Evolutionary conservation across 1,140 invertebrate species (phyloP), one percentile per base, ranked within the genome.

Genomic region (Harlomillsia oculata): DNA sequence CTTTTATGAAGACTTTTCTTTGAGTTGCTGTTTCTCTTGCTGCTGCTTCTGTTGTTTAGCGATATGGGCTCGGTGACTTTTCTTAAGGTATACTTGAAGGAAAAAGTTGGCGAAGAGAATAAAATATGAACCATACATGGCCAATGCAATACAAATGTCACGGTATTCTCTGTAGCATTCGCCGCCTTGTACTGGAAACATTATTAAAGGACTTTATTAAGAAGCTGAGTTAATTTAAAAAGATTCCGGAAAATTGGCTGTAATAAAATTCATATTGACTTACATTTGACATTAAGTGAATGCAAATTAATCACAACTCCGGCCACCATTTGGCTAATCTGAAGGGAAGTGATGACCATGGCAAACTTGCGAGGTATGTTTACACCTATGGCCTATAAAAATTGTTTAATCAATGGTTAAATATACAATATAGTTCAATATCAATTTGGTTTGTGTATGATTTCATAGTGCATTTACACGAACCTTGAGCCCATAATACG

Each of bases 401-500:
- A 5, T 43, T 23, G 4, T 1, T 8, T 23, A 43, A n/a, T 8
- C 5, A 43, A 25, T 21, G 16, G 5, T 20, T 20, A 25, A 13
- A 43, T 43, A 25, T 43, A 8, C 16, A 43, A 43, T 14, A 14
- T 21, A n/a, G n/a, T n/a, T n/a, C n/a, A n/a, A n/a, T 20, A 5
- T 6, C 20, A 43, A 25, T 25, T 43, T 9, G 25, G 25, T 3
- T 3, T 2, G 18, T 21, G 5, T 11, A 5, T 41, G 11, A 9
- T 20, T 20, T 13, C 30, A 49, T 3, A 30, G 5, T 32, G 16
- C 1, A 39, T 18, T 16, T 16, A 29, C 4, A 3, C 3, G 16
- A 49, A 48, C 53, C 48, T 46, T 44, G 16, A 60, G 46, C 28
- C 30, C 53, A 53, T 56, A 60, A 34, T 60, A 60, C 5, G 59